phyloP scores from a whole-genome alignment of 1,140 invertebrate genomes.

The Rhopalosiphum maidis region DNA sequence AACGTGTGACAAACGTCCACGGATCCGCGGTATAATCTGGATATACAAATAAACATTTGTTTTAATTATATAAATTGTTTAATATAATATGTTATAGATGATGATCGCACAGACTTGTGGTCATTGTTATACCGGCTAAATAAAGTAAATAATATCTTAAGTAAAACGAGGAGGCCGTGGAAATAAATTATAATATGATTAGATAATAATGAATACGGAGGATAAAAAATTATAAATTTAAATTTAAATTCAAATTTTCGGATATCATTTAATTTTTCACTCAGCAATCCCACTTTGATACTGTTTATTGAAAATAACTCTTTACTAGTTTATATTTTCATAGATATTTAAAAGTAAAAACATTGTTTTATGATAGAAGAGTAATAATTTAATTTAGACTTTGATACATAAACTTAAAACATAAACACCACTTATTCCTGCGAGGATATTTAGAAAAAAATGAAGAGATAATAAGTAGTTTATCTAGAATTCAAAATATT shows the following conservation, averaged over 20 bases:
- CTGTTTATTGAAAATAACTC: background rate
- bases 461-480: background rate
- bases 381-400: background rate
- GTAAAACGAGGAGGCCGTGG: too few relatives aligned
- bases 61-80: background rate
- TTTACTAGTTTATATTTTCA: too few relatives aligned
- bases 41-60: background rate
- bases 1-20: background rate
- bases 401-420: background rate
- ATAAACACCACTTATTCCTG: background rate
- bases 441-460: background rate
- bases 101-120: background rate
- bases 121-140: too few relatives aligned
- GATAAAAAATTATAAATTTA: too few relatives aligned
- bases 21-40: background rate
- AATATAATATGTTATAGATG: background rate
- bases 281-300: too few relatives aligned
- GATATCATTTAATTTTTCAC: too few relatives aligned
- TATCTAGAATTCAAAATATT: background rate
- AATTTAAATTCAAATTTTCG: too few relatives aligned
- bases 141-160: too few relatives aligned
- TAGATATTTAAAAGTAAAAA: background rate
- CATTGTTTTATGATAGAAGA: background rate
- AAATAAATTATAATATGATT: too few relatives aligned
- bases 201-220: too few relatives aligned